A percentile compares a stretch with the other conserved stretches of the same genome.
Evolutionary conservation across 2,888 invertebrate genomes (phyloP).

Genomic region (Stenichneumon culpator): DNA sequence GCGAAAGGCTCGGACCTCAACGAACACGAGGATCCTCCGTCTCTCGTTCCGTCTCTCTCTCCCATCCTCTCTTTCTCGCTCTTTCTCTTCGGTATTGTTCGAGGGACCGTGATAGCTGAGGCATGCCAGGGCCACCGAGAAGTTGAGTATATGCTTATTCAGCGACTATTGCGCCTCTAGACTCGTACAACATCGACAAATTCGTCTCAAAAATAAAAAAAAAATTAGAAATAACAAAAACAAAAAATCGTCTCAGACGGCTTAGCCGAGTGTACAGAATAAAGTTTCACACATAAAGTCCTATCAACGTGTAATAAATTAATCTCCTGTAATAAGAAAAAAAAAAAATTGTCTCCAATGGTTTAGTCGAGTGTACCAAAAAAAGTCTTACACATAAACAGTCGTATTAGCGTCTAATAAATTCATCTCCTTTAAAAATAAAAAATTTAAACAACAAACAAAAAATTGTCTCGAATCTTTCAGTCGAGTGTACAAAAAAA

Average conservation of each 20-base stretch:
- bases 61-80: conserved; percentile 23
- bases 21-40: conserved; percentile 44
- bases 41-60: background rate
- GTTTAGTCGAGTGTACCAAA: background rate
- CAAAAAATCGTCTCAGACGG: background rate
- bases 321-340: too few relatives aligned
- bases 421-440: too few relatives aligned
- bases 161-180: conserved; percentile 37
- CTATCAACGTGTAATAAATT: too few relatives aligned
- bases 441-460: too few relatives aligned
- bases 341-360: too few relatives aligned
- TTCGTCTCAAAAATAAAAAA: background rate
- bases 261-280: background rate
- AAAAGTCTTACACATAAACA: too few relatives aligned
- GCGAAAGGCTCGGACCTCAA: conserved; percentile 59
- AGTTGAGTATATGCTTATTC: conserved; percentile 52
- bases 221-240: background rate
- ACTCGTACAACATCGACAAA: background rate
- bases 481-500: too few relatives aligned
- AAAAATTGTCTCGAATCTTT: too few relatives aligned
- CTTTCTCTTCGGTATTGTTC: conserved; percentile 58
- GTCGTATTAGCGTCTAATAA: too few relatives aligned
- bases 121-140: conserved; percentile 64
- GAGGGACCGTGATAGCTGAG: conserved; percentile 66
- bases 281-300: too few relatives aligned